phyloP scores from a whole-genome alignment of 2,797 vertebrate species.

The Pangasius macronema region DNA sequence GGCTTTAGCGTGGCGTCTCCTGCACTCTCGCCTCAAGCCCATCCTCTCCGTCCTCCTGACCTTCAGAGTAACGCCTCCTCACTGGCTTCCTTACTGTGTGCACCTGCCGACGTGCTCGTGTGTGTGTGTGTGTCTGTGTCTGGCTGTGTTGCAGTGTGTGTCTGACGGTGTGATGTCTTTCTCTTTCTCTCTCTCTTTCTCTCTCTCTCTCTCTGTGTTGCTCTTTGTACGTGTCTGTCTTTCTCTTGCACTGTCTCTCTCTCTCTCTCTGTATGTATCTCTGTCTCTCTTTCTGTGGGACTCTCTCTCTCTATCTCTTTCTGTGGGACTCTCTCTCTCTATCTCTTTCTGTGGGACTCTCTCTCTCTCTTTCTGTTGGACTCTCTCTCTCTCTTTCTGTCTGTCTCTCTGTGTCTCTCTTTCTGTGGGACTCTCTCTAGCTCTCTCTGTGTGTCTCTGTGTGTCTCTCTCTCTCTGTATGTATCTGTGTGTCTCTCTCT shows the following conservation, averaged over 20 bases:
- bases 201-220: neutral
- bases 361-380: neutral
- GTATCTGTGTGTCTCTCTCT: no score
- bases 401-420: no score
- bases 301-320: neutral
- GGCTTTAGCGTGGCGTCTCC: slow-evolving; percentile 66
- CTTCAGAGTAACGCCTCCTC: slow-evolving; percentile 61
- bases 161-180: neutral
- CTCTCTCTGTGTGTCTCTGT: neutral
- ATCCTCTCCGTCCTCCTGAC: slow-evolving; percentile 59
- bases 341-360: neutral
- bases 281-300: neutral
- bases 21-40: slow-evolving; percentile 52
- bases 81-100: neutral
- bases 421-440: no score
- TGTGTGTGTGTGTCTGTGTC: no score
- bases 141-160: neutral
- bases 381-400: no score
- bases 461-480: no score
- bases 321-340: neutral
- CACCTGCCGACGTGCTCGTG: no score
- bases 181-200: neutral
- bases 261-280: neutral
- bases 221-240: no score
- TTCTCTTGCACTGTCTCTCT: no score